Evolutionary conservation across 1,140 invertebrate genomes (phyloP).

Genomic region (Drosophila suzukii): DNA sequence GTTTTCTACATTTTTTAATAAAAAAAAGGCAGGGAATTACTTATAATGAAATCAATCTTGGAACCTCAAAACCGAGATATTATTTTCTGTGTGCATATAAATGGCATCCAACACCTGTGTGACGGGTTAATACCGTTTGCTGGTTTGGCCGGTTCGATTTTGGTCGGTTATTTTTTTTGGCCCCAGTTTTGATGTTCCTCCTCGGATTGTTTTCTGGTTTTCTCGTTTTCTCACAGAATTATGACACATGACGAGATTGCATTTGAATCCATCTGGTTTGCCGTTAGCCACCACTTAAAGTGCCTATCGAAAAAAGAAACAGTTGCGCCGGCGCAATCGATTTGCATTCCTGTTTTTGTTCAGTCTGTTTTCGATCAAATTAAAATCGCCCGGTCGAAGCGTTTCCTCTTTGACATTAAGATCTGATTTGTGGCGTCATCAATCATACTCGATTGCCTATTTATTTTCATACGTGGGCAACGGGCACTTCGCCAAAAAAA

Average conservation of each 20-base stretch:
- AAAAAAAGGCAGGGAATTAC: no score
- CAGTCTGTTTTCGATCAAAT: neutral
- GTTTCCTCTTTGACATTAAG: constrained; percentile 30
- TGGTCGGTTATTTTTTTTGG: constrained; percentile 44
- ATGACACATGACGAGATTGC: constrained; percentile 60
- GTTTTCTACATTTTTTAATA: neutral
- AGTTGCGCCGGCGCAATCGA: constrained; percentile 15
- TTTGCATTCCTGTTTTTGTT: constrained; percentile 37
- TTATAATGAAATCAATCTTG: no score
- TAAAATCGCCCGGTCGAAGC: constrained; percentile 1
- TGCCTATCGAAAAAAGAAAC: constrained; percentile 1
- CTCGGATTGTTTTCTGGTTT: constrained; percentile 12
- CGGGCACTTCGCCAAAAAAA: neutral
- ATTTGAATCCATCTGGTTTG: constrained; percentile 45
- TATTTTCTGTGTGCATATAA: constrained; percentile 12
- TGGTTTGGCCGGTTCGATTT: constrained; percentile 37
- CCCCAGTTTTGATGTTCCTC: constrained; percentile 38
- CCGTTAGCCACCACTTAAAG: constrained; percentile 31
- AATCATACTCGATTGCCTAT: constrained; percentile 6
- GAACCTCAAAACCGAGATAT: neutral
- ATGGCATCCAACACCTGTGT: constrained; percentile 40
- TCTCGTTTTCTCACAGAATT: constrained; percentile 45
- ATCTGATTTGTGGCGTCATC: constrained; percentile 25
- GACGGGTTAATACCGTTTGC: constrained; percentile 68
- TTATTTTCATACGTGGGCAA: constrained; percentile 13